Percentiles rank a stretch among this genome's conserved stretches.
phyloP scores from a whole-genome alignment of 1,140 invertebrate species.

The Ips nitidus region DNA sequence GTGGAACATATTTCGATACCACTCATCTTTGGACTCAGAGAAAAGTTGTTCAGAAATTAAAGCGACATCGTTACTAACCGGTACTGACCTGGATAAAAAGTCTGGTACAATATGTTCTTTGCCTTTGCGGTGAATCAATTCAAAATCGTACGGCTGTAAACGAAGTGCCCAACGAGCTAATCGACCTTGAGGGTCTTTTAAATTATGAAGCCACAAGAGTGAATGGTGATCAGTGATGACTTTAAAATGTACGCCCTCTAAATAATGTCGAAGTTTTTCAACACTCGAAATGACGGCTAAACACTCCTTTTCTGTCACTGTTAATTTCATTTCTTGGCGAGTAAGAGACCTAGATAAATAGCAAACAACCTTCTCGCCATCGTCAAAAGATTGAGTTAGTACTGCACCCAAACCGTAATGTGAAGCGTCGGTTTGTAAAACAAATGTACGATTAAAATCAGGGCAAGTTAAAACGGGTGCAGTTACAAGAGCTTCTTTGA shows the following conservation, averaged over 20 bases:
- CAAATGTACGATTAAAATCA: conserved; percentile 44
- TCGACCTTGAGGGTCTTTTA: conserved; percentile 52
- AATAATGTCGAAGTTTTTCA: conserved; percentile 54
- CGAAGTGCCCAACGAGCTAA: conserved; percentile 55
- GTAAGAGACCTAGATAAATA: conserved; percentile 22
- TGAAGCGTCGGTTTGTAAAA: conserved; percentile 43
- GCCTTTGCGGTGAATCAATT: conserved; percentile 51
- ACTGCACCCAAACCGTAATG: conserved; percentile 40
- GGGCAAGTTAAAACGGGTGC: conserved; percentile 32
- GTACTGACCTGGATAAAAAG: conserved; percentile 34
- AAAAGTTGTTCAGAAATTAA: neutral
- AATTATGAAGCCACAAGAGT: conserved; percentile 51
- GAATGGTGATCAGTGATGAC: conserved; percentile 55
- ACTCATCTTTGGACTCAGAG: conserved; percentile 7
- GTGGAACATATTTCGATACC: conserved; percentile 21
- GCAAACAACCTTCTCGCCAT: conserved; percentile 32
- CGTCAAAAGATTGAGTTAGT: conserved; percentile 30
- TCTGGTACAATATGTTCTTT: conserved; percentile 35
- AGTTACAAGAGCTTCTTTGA: conserved; percentile 33
- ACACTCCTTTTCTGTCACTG: conserved; percentile 54
- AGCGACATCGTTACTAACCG: conserved; percentile 21
- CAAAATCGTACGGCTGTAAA: conserved; percentile 47
- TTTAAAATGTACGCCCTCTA: conserved; percentile 52
- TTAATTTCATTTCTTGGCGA: conserved; percentile 53
- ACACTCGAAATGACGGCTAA: conserved; percentile 54